These are phyloP conservation scores for Thecocarcelia acutangulata DNA, from an alignment of 2,888 invertebrate genomes.

Conservation along the genomic window DNA sequence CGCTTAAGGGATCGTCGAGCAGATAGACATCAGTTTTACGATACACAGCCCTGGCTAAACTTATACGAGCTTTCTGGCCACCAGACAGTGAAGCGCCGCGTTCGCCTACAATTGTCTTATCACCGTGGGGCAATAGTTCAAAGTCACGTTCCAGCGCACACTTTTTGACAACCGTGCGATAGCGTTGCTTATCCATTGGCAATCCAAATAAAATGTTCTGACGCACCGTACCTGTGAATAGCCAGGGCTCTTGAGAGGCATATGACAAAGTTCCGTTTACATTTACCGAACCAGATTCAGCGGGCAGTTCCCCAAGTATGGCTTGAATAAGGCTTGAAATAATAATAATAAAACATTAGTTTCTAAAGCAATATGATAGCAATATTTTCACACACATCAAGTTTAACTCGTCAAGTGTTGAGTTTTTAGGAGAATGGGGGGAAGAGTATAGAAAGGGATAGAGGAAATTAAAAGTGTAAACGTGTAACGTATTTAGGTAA, in stretches of 20 bases:
- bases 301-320: slow-evolving; percentile 83
- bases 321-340: slow-evolving; percentile 82
- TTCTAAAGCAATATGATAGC: neutral
- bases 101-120: slow-evolving; percentile 88
- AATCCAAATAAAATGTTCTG: slow-evolving; percentile 85
- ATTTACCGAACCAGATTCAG: slow-evolving; percentile 82
- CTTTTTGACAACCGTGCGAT: slow-evolving; percentile 82
- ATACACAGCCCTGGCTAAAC: slow-evolving; percentile 93
- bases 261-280: slow-evolving; percentile 86
- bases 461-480: too few relatives aligned
- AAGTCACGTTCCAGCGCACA: slow-evolving; percentile 84
- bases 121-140: slow-evolving; percentile 84
- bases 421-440: too few relatives aligned
- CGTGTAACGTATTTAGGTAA: too few relatives aligned
- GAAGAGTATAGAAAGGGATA: too few relatives aligned
- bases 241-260: slow-evolving; percentile 93
- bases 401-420: too few relatives aligned
- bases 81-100: slow-evolving; percentile 92
- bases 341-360: neutral
- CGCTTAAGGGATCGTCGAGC: slow-evolving; percentile 94
- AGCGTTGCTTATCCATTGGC: slow-evolving; percentile 84
- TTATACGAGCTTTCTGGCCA: slow-evolving; percentile 93
- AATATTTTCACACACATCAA: too few relatives aligned
- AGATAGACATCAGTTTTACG: slow-evolving; percentile 92
- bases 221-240: slow-evolving; percentile 87